phyloP scores from a whole-genome alignment of 2,797 vertebrate genomes.

The Capromys pilorides region DNA sequence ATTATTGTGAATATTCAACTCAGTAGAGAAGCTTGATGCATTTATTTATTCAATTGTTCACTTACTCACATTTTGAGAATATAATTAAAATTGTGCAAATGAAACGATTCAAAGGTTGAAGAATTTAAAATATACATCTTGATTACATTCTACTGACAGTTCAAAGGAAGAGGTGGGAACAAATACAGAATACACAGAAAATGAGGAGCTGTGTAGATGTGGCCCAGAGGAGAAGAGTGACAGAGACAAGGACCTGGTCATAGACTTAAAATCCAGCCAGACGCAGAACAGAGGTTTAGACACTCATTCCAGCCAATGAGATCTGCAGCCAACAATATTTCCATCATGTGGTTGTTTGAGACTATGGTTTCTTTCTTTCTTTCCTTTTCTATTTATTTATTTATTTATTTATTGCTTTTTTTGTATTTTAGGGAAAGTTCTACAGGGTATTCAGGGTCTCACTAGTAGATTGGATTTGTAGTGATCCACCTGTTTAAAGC shows the following conservation, averaged over 20 bases:
- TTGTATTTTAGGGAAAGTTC: too few relatives aligned
- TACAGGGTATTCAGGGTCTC: too few relatives aligned
- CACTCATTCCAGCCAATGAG: not conserved
- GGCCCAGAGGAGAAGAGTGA: too few relatives aligned
- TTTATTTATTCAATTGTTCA: not conserved
- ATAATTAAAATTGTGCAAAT: not conserved
- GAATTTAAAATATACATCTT: not conserved
- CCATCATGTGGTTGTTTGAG: not conserved
- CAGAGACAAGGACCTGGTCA: not conserved
- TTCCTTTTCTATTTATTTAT: too few relatives aligned
- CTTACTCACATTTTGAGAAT: constrained; percentile 7
- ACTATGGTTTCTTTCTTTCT: not conserved
- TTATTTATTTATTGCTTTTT: too few relatives aligned
- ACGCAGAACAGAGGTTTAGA: not conserved
- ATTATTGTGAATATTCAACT: not conserved
- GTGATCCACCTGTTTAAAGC: too few relatives aligned
- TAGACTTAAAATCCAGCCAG: not conserved
- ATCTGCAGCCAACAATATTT: not conserved
- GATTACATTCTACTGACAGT: not conserved
- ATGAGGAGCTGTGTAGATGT: not conserved
- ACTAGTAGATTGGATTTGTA: too few relatives aligned
- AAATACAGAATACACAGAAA: not conserved
- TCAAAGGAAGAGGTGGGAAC: not conserved
- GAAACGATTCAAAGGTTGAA: not conserved
- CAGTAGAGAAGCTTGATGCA: not conserved